Evolutionary conservation across 2,113 vertebrate genomes (phyloP), one percentile per base, ranked within the genome.

Genomic region (Hypocryptadius cinnamomeus): DNA sequence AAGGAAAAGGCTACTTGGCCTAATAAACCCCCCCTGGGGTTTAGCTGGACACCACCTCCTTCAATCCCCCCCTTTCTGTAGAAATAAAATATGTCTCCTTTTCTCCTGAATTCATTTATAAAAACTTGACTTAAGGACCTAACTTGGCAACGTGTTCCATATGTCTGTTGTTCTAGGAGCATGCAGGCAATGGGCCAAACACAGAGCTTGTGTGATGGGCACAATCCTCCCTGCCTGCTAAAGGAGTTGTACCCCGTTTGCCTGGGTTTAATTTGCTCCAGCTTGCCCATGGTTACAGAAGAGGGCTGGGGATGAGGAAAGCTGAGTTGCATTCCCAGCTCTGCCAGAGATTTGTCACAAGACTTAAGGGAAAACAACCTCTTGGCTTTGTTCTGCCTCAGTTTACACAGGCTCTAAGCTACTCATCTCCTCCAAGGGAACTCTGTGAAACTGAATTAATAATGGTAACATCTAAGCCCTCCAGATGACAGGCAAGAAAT

Each of bases 1-100:
- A 91, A 96, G 90, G 94, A 95, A 96, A 94, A 96, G 79, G 92
- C 94, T 90, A 95, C 87, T 94, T 88, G 90, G 91, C 89, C 87
- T 96, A 96, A 91, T 92, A 95, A 95, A 95, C 89, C 81, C 37
- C 79, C 77, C 73, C 86, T 82, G 79, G 82, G 69, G 89, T 82
- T 87, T 96, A 94, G 85, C 93, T 84, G 93, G 92, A 92, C 87
- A 87, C 70, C 79, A 80, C 51, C 79, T 91, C 87, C 84, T 81
- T 92, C 81, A 90, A 84, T 59, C 59, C 56, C 59, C 72, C 71
- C 39, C 85, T 69, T 82, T 87, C 70, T 87, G 61, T 18, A 94
- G 90, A 91, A 96, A 96, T 94, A 97, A 95, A 96, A 88, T 93
- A 91, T 65, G 37, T 64, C 61, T 89, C 85, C 76, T 85, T 94